These are phyloP conservation scores for Eidolon dupreanum DNA, from an alignment of 2,797 vertebrate genomes.

Conservation along the genomic window DNA sequence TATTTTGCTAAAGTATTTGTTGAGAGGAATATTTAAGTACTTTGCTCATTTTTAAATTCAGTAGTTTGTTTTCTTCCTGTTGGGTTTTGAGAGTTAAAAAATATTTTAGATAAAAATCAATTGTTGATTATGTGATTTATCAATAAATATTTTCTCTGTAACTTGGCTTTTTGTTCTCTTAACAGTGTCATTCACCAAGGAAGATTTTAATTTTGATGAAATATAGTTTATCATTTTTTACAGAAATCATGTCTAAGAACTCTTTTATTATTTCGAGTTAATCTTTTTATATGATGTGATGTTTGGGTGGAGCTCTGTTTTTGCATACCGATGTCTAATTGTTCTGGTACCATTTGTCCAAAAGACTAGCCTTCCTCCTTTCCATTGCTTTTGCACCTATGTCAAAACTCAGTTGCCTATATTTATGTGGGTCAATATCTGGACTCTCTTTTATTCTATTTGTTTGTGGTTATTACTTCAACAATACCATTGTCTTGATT, in stretches of 20 bases:
- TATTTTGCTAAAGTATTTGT: constrained; percentile 39
- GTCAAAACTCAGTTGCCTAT: background rate
- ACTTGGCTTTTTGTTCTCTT: constrained; percentile 25
- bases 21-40: constrained; percentile 19
- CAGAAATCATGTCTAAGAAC: background rate
- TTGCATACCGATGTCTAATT: background rate
- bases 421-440: background rate
- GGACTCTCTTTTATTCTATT: background rate
- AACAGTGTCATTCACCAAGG: background rate
- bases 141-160: constrained; percentile 33
- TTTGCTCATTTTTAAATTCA: constrained; percentile 33
- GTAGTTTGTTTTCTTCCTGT: constrained; percentile 5
- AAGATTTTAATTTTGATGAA: constrained; percentile 40
- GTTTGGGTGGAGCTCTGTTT: constrained; percentile 35
- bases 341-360: background rate
- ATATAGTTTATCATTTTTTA: background rate
- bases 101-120: constrained; percentile 9
- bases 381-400: constrained; percentile 22
- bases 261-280: constrained; percentile 1
- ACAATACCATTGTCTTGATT: background rate
- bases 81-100: background rate
- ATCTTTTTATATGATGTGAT: background rate
- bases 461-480: constrained; percentile 31
- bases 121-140: constrained; percentile 5
- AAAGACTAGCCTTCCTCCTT: background rate